These are phyloP conservation scores for Vipera latastei DNA, from an alignment of 2,797 vertebrate genomes.

Conservation along the genomic window DNA sequence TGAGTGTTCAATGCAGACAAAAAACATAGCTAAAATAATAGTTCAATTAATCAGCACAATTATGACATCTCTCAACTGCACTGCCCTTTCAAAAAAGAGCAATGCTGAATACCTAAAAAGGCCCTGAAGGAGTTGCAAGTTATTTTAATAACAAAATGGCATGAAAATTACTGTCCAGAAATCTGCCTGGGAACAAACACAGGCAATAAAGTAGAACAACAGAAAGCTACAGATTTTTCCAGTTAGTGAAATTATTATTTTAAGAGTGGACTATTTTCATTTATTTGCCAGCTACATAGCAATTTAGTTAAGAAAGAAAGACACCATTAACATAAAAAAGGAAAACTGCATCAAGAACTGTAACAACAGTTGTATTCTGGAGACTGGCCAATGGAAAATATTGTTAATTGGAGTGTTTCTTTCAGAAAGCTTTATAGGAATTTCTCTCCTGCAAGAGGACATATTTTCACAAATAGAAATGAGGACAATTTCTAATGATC, in stretches of 20 bases:
- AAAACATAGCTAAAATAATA: slow-evolving; percentile 28
- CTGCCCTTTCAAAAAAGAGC: slow-evolving; percentile 24
- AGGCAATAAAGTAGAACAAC: slow-evolving; percentile 12
- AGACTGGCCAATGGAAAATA: slow-evolving; percentile 56
- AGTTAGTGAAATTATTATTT: slow-evolving; percentile 40
- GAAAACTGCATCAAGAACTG: slow-evolving; percentile 39
- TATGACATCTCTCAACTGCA: slow-evolving; percentile 13
- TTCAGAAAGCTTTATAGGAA: slow-evolving; percentile 55
- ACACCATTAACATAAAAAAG: slow-evolving; percentile 46
- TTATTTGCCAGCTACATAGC: slow-evolving; percentile 34
- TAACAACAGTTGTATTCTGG: slow-evolving; percentile 51
- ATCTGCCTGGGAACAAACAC: slow-evolving; percentile 16
- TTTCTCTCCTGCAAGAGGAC: slow-evolving; percentile 36
- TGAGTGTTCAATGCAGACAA: slow-evolving; percentile 33
- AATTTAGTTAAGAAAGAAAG: slow-evolving; percentile 41
- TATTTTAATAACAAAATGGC: slow-evolving; percentile 22
- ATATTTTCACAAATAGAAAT: slow-evolving; percentile 46
- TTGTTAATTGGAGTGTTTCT: slow-evolving; percentile 45
- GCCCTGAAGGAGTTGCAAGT: slow-evolving; percentile 8
- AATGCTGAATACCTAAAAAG: slow-evolving; percentile 31
- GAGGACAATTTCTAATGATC: slow-evolving; percentile 46
- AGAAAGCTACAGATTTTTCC: slow-evolving; percentile 22
- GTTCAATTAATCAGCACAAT: slow-evolving; percentile 9
- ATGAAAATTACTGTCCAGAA: slow-evolving; percentile 29
- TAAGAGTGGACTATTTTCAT: slow-evolving; percentile 39